Conservation (phyloP, 2,888 invertebrate species). For the Nomada flava region DNA sequence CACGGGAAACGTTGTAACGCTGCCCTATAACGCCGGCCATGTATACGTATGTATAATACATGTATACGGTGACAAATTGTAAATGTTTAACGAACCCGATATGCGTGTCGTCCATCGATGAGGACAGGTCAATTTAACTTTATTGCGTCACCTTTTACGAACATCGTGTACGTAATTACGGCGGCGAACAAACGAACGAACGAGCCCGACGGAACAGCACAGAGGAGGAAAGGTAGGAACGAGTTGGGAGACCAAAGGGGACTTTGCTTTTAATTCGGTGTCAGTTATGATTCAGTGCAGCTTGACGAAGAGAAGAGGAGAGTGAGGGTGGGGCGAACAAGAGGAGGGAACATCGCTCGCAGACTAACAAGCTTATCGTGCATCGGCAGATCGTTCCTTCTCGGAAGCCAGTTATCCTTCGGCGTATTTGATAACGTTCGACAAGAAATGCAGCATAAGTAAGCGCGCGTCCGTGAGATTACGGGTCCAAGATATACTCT, state of each 20-base stretch:
- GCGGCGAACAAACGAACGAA: conserved; percentile 16
- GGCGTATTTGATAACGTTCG: conserved; percentile 65
- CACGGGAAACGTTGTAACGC: neutral
- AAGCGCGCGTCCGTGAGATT: conserved; percentile 55
- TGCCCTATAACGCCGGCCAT: neutral
- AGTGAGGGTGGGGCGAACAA: conserved; percentile 4
- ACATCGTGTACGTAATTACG: conserved; percentile 57
- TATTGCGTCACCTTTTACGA: conserved; percentile 58
- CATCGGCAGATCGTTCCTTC: conserved; percentile 69
- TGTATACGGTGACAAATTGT: conserved; percentile 40
- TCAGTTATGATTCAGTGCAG: conserved; percentile 64
- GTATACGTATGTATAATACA: neutral
- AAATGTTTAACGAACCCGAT: conserved; percentile 57
- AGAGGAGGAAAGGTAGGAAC: neutral
- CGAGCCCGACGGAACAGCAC: neutral
- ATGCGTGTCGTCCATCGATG: conserved; percentile 33
- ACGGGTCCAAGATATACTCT: conserved; percentile 59
- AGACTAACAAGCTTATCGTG: conserved; percentile 62
- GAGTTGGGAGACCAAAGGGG: conserved; percentile 26
- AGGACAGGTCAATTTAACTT: conserved; percentile 61
- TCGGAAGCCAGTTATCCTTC: conserved; percentile 66
- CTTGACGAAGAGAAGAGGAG: conserved; percentile 37
- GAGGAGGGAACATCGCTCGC: conserved; percentile 41
- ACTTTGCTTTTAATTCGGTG: conserved; percentile 60
- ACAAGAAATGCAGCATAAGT: conserved; percentile 56